A percentile compares a stretch with the other conserved stretches of the same genome.
These are phyloP conservation scores for Apoda limacodes DNA, from an alignment of 2,888 invertebrate species.

Conservation along the genomic window DNA sequence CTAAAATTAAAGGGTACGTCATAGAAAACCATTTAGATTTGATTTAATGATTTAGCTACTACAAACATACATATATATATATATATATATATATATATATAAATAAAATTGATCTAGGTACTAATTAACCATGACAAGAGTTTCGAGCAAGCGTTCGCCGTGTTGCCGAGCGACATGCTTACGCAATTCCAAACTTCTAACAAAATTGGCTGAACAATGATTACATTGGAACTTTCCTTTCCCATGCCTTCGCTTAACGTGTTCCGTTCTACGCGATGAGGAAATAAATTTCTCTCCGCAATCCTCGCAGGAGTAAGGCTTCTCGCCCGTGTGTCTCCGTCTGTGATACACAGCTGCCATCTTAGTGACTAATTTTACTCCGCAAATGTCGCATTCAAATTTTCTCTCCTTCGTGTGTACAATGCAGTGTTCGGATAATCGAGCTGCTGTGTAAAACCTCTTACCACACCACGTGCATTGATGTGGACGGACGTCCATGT, in stretches of 20 bases:
- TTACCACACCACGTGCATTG: constrained; percentile 64
- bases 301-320: constrained; percentile 51
- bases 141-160: too few relatives aligned
- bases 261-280: constrained; percentile 49
- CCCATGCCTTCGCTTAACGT: constrained; percentile 51
- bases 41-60: too few relatives aligned
- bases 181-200: constrained; percentile 38
- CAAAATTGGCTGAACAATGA: constrained; percentile 38
- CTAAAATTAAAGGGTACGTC: too few relatives aligned
- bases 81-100: too few relatives aligned
- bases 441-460: constrained; percentile 59
- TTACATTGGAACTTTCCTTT: constrained; percentile 40
- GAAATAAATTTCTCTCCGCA: constrained; percentile 55
- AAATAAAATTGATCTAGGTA: too few relatives aligned
- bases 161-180: constrained; percentile 44
- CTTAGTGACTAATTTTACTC: constrained; percentile 50
- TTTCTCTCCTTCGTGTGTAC: constrained; percentile 65
- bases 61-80: too few relatives aligned
- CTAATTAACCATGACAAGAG: too few relatives aligned
- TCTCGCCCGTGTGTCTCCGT: constrained; percentile 56
- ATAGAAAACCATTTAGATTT: too few relatives aligned
- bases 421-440: constrained; percentile 60
- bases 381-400: constrained; percentile 64
- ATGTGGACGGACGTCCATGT: constrained; percentile 55
- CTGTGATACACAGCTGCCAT: constrained; percentile 60